Percentiles rank a stretch among this genome's conserved stretches.
These are phyloP conservation scores for Hemaris fuciformis DNA, from an alignment of 2,888 invertebrate genomes.

Conservation along the genomic window DNA sequence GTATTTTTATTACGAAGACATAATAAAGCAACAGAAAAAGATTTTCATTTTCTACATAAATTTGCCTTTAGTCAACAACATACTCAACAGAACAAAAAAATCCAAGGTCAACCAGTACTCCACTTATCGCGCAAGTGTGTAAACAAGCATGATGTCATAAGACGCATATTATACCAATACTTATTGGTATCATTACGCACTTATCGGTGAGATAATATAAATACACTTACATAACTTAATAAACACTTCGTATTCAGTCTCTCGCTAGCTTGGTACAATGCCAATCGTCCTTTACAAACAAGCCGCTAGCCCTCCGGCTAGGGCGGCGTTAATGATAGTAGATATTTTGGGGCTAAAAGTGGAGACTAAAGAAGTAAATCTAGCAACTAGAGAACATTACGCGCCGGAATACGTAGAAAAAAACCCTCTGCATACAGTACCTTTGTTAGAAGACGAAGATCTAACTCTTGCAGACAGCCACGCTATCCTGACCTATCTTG, in stretches of 20 bases:
- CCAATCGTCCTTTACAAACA: constrained; percentile 37
- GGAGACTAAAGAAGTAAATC: constrained; percentile 38
- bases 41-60: too few relatives aligned
- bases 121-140: background rate
- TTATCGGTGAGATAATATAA: background rate
- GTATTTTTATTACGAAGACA: too few relatives aligned
- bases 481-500: constrained; percentile 47
- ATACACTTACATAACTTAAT: background rate
- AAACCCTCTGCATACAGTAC: constrained; percentile 52
- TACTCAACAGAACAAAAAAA: too few relatives aligned
- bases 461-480: constrained; percentile 46
- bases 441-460: constrained; percentile 47
- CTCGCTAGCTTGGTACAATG: background rate
- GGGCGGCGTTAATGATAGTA: constrained; percentile 40
- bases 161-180: too few relatives aligned
- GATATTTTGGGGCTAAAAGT: constrained; percentile 39
- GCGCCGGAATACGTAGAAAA: constrained; percentile 43
- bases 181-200: background rate
- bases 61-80: too few relatives aligned
- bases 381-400: constrained; percentile 39
- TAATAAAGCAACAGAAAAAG: too few relatives aligned
- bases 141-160: background rate
- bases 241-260: background rate
- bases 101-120: background rate
- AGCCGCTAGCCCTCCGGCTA: constrained; percentile 44